Conservation (phyloP, 2,888 invertebrate species). For the Drosophila planitibia region DNA sequence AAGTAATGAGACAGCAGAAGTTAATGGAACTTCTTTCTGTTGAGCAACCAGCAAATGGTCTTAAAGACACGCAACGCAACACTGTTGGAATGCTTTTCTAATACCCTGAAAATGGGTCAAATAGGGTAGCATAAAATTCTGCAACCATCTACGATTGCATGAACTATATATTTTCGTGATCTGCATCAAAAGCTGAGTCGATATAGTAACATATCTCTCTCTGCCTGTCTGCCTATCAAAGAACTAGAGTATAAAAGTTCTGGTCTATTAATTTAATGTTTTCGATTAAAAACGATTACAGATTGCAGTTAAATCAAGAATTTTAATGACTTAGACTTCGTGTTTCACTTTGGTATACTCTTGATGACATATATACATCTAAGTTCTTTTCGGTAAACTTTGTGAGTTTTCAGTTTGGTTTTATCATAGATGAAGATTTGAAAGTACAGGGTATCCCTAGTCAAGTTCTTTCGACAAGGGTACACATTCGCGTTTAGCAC, state of each 20-base stretch:
- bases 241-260: background rate
- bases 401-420: background rate
- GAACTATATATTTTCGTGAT: background rate
- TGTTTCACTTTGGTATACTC: background rate
- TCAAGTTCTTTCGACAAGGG: background rate
- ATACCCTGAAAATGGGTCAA: background rate
- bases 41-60: slow-evolving; percentile 41
- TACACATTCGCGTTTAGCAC: background rate
- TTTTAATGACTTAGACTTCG: background rate
- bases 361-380: background rate
- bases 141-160: background rate
- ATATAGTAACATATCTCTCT: background rate
- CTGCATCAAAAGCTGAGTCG: background rate
- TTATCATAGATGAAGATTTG: background rate
- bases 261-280: background rate
- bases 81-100: background rate
- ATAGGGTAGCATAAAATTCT: background rate
- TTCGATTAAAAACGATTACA: background rate
- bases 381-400: background rate
- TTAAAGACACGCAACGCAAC: slow-evolving; percentile 37
- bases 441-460: background rate
- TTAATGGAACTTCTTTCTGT: slow-evolving; percentile 72
- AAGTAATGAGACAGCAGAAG: slow-evolving; percentile 67
- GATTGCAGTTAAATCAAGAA: background rate
- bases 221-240: background rate